Conservation (phyloP, 2,888 invertebrate species). For the Clitarchus hookeri region DNA sequence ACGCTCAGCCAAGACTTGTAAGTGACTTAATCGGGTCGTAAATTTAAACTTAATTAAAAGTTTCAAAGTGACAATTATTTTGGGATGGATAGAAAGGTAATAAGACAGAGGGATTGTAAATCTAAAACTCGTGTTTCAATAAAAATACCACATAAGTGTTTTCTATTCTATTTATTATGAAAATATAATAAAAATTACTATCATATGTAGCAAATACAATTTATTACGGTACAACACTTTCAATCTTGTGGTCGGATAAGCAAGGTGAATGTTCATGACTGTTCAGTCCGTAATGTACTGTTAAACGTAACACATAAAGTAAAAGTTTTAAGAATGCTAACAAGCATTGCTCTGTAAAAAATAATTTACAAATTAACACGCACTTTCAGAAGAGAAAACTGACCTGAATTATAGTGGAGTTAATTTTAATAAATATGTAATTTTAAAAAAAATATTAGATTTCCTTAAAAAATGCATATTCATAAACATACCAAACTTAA, state of each 20-base stretch:
- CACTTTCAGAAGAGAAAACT: not conserved
- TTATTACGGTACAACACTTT: slow-evolving; percentile 19
- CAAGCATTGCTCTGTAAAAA: not conserved
- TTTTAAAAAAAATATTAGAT: no score
- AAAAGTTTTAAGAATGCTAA: not conserved
- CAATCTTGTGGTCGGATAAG: slow-evolving; percentile 32
- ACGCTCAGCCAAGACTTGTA: no score
- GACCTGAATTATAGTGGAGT: not conserved
- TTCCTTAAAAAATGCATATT: not conserved
- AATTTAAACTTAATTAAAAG: no score
- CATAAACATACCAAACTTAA: not conserved
- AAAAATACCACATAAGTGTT: slow-evolving; percentile 39
- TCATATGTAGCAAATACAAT: slow-evolving; percentile 51
- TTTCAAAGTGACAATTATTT: no score
- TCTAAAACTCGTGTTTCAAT: not conserved
- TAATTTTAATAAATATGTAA: no score
- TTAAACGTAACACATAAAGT: not conserved
- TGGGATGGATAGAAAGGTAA: no score
- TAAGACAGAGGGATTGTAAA: no score
- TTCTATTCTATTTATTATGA: slow-evolving; percentile 61
- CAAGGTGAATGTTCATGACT: not conserved
- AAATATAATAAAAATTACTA: slow-evolving; percentile 60
- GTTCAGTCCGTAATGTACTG: slow-evolving; percentile 14
- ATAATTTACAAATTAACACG: not conserved
- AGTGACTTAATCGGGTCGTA: no score